Base-by-base conservation (phyloP, 1,140 invertebrate genomes). In the Drosophila pectinifera region DNA sequence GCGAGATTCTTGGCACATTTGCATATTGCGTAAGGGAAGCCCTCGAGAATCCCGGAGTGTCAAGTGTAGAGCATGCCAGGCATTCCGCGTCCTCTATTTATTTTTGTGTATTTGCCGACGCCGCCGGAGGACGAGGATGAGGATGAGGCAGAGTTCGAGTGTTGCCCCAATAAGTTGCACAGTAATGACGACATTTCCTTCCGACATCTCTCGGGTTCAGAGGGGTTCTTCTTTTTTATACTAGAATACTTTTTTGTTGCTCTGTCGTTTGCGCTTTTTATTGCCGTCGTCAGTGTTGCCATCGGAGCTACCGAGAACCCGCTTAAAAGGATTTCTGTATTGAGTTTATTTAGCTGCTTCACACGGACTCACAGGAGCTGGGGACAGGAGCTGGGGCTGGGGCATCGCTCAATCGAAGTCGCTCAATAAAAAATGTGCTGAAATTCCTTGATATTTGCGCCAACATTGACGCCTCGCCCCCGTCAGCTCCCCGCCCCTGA, bases 1-100 rank as follows among this genome's bases (percentile, higher is more conserved):
- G 79, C 72, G 75, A 88, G 83, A 88, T 88, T 88, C 83, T 88
- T 83, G 82, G 61, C 83, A 88, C 83, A 88, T 88, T 88, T 88
- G 83, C 83, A 88, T 88, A 88, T 88, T 83, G 70, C 83, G 82
- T 80, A 73, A 77, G 73, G 75, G 49, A 62, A 46, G 24, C 36
- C 36, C 54, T 10, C 20, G 36, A n/a, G 20, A n/a, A 24, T 46
- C 26, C 31, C 42, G 39, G 53, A 43, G 65, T 86, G 83, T 86
- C 83, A 86, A 82, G 73, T 86, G 83, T 78, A 31, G 34, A 67
- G 69, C 48, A 73, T 57, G 48, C 61, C 38, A 31, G 39, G 53
- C 61, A 78, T 79, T 76, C 74, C 68, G 73, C 55, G 57, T 61
- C 42, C 51, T 75, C 72, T 62, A 51, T 49, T 68, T 49, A 28